Evolutionary conservation across 2,888 invertebrate species (phyloP).

Genomic region (Phrixothrix hirtus): DNA sequence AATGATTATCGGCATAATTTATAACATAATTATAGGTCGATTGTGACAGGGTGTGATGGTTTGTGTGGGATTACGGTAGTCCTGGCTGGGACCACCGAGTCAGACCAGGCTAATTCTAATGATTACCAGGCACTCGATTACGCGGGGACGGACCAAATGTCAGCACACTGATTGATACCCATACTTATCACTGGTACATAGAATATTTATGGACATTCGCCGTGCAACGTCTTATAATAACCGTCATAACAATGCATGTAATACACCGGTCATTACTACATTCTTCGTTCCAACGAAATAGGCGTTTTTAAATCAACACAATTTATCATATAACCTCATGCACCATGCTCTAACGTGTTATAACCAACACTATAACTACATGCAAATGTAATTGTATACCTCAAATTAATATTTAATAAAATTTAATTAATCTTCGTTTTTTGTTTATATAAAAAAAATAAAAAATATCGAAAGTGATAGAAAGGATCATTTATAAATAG

Average conservation of each 20-base stretch:
- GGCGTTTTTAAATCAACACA: slow-evolving; percentile 25
- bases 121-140: slow-evolving; percentile 58
- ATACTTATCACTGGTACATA: slow-evolving; percentile 38
- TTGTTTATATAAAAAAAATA: no score
- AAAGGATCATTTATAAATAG: no score
- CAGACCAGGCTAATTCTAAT: slow-evolving; percentile 62
- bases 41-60: slow-evolving; percentile 56
- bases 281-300: slow-evolving; percentile 19
- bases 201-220: slow-evolving; percentile 37
- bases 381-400: no score
- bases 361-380: no score
- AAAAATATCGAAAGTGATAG: no score
- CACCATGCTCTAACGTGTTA: slow-evolving; percentile 1
- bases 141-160: slow-evolving; percentile 42
- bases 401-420: no score
- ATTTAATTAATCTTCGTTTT: no score
- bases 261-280: slow-evolving; percentile 34
- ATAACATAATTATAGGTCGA: slow-evolving; percentile 57
- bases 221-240: slow-evolving; percentile 38
- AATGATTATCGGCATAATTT: slow-evolving; percentile 56
- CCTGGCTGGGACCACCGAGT: slow-evolving; percentile 59
- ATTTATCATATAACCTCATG: slow-evolving; percentile 18
- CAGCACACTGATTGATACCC: slow-evolving; percentile 44
- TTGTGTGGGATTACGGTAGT: slow-evolving; percentile 55
- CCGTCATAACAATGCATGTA: slow-evolving; percentile 37